These are phyloP conservation scores for Choloepus didactylus DNA, from an alignment of 2,797 vertebrate species.

Conservation along the genomic window DNA sequence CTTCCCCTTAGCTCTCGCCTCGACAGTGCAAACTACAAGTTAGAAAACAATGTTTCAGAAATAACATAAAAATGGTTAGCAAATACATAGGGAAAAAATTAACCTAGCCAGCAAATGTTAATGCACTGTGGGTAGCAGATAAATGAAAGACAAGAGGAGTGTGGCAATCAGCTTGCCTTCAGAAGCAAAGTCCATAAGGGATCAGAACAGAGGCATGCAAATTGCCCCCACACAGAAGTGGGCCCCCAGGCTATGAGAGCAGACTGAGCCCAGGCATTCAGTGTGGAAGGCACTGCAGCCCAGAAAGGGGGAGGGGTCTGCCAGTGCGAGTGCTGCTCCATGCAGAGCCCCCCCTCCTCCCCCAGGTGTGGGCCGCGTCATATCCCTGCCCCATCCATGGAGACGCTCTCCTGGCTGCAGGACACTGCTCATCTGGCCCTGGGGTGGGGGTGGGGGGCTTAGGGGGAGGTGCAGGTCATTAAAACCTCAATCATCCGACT, in stretches of 20 bases:
- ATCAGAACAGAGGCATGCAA: neutral
- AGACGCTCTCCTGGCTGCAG: neutral
- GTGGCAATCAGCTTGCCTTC: neutral
- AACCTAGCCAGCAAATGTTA: neutral
- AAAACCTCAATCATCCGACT: neutral
- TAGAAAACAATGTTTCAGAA: slow-evolving; percentile 15
- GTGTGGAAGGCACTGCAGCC: rapidly evolving
- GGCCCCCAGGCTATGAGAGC: neutral
- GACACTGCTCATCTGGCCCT: neutral
- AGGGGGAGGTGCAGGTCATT: neutral
- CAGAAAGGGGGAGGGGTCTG: neutral
- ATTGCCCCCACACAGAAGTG: neutral
- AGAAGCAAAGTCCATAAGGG: neutral
- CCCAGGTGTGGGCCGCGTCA: no score
- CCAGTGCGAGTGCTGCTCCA: no score
- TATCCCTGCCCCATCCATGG: no score
- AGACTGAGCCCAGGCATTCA: neutral
- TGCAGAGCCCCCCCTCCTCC: no score
- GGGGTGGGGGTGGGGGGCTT: no score
- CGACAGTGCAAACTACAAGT: neutral
- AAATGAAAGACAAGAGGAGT: neutral
- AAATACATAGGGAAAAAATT: neutral
- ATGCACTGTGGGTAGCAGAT: neutral
- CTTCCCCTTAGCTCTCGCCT: neutral
- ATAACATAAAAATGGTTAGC: neutral